Evolutionary conservation across 2,888 invertebrate species (phyloP).

Genomic region (Heteromyza rotundicornis): DNA sequence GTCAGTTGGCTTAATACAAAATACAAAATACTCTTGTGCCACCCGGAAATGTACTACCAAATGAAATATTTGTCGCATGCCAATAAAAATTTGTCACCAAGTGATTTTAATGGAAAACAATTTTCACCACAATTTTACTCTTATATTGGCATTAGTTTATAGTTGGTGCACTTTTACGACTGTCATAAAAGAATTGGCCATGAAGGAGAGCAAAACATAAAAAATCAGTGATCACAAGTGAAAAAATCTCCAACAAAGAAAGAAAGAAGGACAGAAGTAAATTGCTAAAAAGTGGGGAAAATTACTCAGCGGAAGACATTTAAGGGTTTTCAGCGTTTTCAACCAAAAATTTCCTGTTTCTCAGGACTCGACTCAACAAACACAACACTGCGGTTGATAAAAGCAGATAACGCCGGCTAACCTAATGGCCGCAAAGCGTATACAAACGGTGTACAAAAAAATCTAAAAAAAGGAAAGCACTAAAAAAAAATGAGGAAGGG

Average conservation of each 20-base stretch:
- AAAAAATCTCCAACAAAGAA: background rate
- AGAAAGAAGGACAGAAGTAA: background rate
- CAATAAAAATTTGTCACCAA: slow-evolving; percentile 4
- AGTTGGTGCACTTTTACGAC: background rate
- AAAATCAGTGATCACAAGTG: background rate
- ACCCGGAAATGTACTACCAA: slow-evolving; percentile 37
- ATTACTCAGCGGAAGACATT: background rate
- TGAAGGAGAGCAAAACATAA: background rate
- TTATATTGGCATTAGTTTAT: too few species aligned
- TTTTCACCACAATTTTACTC: background rate
- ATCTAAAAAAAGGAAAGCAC: slow-evolving; percentile 8
- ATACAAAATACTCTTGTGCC: too few species aligned
- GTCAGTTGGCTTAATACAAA: too few species aligned
- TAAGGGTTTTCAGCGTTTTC: background rate
- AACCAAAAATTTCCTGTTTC: too few species aligned
- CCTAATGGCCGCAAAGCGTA: slow-evolving; percentile 15
- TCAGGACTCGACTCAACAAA: too few species aligned
- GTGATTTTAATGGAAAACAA: slow-evolving; percentile 1
- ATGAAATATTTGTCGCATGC: slow-evolving; percentile 27
- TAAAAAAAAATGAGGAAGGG: background rate
- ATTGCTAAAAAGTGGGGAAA: too few species aligned
- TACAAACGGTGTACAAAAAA: background rate
- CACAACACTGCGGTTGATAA: too few species aligned
- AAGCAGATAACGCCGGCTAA: slow-evolving; percentile 7
- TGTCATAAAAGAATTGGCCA: too few species aligned